phyloP scores from a whole-genome alignment of 2,888 invertebrate genomes.

The Troides aeacus region DNA sequence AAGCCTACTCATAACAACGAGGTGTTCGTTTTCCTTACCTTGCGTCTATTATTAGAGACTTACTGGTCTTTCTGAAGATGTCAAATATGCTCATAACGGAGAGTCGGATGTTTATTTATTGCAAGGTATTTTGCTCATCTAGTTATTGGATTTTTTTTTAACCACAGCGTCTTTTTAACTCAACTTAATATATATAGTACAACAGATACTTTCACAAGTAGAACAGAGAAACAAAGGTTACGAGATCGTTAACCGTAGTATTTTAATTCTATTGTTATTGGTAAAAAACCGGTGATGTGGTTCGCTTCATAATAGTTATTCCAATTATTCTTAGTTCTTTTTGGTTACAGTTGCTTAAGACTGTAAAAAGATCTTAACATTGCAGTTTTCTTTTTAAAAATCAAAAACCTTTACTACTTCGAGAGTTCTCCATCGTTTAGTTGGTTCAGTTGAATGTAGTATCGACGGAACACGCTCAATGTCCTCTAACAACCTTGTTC shows the following conservation, averaged over 20 bases:
- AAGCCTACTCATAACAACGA: not conserved
- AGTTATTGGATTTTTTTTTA: too few species aligned
- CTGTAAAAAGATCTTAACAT: too few species aligned
- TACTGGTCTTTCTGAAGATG: too few species aligned
- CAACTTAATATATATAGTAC: too few species aligned
- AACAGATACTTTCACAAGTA: too few species aligned
- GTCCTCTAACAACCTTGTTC: conserved; percentile 9
- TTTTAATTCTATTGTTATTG: conserved; percentile 11
- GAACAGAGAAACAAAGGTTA: not conserved
- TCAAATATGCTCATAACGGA: too few species aligned
- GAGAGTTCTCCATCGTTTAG: not conserved
- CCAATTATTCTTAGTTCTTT: not conserved
- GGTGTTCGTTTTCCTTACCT: not conserved
- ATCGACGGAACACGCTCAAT: conserved; percentile 11
- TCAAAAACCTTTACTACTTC: not conserved
- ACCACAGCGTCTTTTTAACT: too few species aligned
- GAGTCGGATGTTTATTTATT: too few species aligned
- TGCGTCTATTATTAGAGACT: not conserved
- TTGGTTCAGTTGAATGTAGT: conserved; percentile 1
- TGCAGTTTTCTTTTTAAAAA: not conserved
- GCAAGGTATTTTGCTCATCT: too few species aligned
- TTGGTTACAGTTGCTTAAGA: not conserved
- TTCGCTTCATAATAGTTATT: not conserved
- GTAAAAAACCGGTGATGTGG: conserved; percentile 10
- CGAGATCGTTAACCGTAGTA: conserved; percentile 1